A percentile compares a stretch with the other conserved stretches of the same genome.
phyloP scores from a whole-genome alignment of 2,888 invertebrate genomes.

The Monochamus alternatus region DNA sequence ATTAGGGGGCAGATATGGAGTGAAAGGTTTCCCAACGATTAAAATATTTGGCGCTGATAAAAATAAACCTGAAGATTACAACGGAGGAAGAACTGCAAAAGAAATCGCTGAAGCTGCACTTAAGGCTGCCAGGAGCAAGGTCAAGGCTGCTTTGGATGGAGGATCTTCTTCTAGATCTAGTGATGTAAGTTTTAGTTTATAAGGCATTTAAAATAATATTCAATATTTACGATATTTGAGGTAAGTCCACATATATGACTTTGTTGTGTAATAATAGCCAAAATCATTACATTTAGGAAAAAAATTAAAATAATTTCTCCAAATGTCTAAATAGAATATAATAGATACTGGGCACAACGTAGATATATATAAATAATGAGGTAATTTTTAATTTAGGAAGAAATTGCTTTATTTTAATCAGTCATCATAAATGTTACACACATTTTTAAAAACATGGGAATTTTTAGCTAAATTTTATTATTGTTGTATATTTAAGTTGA shows the following conservation, averaged over 20 bases:
- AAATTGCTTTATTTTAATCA: no score
- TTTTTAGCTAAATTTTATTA: no score
- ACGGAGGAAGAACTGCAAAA: constrained; percentile 88
- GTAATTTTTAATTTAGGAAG: no score
- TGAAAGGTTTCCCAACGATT: constrained; percentile 95
- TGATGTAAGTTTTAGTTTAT: constrained; percentile 49
- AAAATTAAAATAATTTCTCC: no score
- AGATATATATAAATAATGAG: no score
- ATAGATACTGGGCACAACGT: no score
- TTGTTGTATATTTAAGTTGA: no score
- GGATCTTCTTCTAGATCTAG: constrained; percentile 64
- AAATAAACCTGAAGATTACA: constrained; percentile 86
- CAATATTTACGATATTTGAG: no score
- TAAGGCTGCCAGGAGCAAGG: constrained; percentile 84
- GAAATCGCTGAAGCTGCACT: constrained; percentile 89
- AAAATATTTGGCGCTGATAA: constrained; percentile 94
- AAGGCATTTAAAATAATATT: neutral
- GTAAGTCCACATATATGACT: no score
- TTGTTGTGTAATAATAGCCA: neutral
- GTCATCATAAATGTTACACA: no score
- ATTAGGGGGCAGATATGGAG: constrained; percentile 84
- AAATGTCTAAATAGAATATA: no score
- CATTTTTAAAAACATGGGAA: no score
- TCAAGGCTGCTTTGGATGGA: constrained; percentile 78
- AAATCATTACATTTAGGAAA: constrained; percentile 10